Conservation (phyloP, 2,888 invertebrate genomes). For the Diachrysia chrysitis region DNA sequence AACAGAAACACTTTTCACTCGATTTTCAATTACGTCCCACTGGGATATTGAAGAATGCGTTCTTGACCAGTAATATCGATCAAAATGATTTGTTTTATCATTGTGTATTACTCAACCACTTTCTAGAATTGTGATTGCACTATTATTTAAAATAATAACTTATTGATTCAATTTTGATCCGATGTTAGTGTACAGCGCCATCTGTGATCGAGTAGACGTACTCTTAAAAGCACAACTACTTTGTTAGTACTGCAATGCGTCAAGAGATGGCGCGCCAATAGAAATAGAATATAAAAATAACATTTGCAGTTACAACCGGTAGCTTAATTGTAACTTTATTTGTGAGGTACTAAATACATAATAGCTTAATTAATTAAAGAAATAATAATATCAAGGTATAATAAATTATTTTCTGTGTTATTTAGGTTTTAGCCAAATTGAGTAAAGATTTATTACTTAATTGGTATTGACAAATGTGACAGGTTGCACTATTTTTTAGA, state of each 20-base stretch:
- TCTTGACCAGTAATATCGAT: constrained; percentile 35
- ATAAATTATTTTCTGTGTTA: too few relatives aligned
- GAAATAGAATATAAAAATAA: too few relatives aligned
- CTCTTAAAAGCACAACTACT: background rate
- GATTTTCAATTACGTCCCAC: constrained; percentile 71
- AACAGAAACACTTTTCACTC: constrained; percentile 75
- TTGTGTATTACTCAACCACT: constrained; percentile 43
- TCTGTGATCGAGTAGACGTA: constrained; percentile 47
- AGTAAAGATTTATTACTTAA: background rate
- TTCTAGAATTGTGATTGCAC: constrained; percentile 32
- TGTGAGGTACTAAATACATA: too few relatives aligned
- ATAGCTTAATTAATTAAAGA: too few relatives aligned
- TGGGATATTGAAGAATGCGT: constrained; percentile 38
- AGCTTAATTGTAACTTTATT: too few relatives aligned
- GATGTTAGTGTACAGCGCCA: constrained; percentile 33
- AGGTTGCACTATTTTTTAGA: background rate
- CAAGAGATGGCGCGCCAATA: constrained; percentile 38
- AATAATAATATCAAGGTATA: too few relatives aligned
- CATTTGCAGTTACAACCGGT: too few relatives aligned
- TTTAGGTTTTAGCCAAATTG: background rate
- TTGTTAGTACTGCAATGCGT: background rate
- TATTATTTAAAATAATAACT: constrained; percentile 29
- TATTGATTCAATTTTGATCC: constrained; percentile 7
- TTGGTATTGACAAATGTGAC: background rate
- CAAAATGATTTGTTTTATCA: constrained; percentile 33